Conservation (phyloP, 2,797 vertebrate species). For the Hemitrygon akajei region DNA sequence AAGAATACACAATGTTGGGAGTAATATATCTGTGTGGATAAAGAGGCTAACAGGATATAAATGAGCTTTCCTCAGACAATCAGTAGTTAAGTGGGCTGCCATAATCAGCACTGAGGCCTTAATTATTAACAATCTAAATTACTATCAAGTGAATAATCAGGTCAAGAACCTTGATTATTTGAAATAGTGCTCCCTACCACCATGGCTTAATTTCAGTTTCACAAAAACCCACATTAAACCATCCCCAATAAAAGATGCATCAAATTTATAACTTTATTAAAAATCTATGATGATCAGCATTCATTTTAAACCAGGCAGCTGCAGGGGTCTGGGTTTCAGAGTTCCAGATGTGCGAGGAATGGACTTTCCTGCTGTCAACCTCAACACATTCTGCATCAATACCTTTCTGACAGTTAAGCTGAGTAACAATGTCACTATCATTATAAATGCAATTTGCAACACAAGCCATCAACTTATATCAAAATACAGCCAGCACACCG, state of each 20-base stretch:
- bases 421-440: neutral
- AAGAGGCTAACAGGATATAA: no score
- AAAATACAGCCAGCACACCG: neutral
- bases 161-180: no score
- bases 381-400: neutral
- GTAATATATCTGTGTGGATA: no score
- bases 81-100: no score
- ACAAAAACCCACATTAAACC: no score
- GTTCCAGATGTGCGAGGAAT: neutral
- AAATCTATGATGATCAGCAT: conserved; percentile 23
- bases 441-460: neutral
- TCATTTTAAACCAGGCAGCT: neutral
- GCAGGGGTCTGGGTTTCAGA: neutral
- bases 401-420: neutral
- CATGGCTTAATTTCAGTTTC: no score
- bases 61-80: no score
- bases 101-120: no score
- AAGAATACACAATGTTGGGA: no score
- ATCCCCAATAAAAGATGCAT: neutral
- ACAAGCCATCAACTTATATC: neutral
- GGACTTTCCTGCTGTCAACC: neutral
- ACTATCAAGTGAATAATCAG: no score
- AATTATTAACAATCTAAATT: no score
- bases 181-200: no score
- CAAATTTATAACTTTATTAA: conserved; percentile 34